These are phyloP conservation scores for Amyelois transitella DNA, from an alignment of 1,140 invertebrate species.

Conservation along the genomic window DNA sequence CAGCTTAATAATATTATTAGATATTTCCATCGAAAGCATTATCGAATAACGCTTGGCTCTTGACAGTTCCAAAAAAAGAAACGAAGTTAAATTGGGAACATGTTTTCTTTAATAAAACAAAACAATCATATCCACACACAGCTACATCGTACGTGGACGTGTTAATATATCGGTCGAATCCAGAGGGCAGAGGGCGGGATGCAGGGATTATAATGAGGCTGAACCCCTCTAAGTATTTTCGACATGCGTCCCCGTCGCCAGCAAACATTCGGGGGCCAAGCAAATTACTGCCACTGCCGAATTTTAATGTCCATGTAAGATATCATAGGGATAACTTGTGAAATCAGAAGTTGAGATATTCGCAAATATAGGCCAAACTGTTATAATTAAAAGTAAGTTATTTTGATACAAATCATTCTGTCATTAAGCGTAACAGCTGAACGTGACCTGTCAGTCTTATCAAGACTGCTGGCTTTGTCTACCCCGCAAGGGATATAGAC, in stretches of 20 bases:
- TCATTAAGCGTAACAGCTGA: no score
- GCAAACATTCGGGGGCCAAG: conserved; percentile 64
- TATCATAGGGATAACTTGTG: neutral
- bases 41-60: no score
- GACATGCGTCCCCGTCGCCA: conserved; percentile 70
- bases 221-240: conserved; percentile 69
- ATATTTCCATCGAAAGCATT: no score
- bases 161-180: conserved; percentile 63
- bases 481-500: no score
- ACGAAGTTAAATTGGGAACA: neutral
- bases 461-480: no score
- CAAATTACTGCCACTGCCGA: conserved; percentile 42
- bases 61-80: neutral
- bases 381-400: no score
- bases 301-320: conserved; percentile 33
- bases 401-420: no score
- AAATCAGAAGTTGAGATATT: neutral
- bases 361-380: no score
- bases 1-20: no score
- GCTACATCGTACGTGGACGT: conserved; percentile 32
- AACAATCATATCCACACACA: conserved; percentile 25
- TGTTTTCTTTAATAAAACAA: no score
- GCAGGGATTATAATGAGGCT: conserved; percentile 67
- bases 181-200: conserved; percentile 33
- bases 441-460: no score